A percentile compares a stretch with the other conserved stretches of the same genome.
phyloP scores from a whole-genome alignment of 2,888 invertebrate species.

The Dione juno region DNA sequence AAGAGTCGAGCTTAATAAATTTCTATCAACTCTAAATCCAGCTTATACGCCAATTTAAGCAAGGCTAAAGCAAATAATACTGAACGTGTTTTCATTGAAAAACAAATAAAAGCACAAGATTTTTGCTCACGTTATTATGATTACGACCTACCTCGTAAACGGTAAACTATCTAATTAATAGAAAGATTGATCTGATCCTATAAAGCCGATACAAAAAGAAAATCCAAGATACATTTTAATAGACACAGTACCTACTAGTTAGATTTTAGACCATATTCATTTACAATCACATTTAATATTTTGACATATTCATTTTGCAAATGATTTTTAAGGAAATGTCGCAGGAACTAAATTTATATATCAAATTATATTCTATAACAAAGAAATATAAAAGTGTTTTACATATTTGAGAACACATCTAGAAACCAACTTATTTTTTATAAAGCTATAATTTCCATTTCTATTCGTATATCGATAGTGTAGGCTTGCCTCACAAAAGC shows the following conservation, averaged over 20 bases:
- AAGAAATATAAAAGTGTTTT: too few species aligned
- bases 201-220: background rate
- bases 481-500: conserved; percentile 65
- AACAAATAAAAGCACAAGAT: background rate
- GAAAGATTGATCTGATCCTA: background rate
- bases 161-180: background rate
- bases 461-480: conserved; percentile 64
- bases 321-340: background rate
- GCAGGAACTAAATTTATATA: too few species aligned
- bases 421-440: conserved; percentile 18
- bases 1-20: too few species aligned
- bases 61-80: background rate
- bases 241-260: too few species aligned
- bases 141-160: background rate
- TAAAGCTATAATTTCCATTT: conserved; percentile 47
- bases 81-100: background rate
- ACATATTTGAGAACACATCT: conserved; percentile 1
- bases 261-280: too few species aligned
- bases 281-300: too few species aligned
- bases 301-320: too few species aligned
- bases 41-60: background rate
- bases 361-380: too few species aligned
- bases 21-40: background rate
- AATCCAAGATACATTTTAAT: background rate
- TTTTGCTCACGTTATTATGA: background rate